phyloP scores from a whole-genome alignment of 1,140 invertebrate species.

The Bombus superbus region DNA sequence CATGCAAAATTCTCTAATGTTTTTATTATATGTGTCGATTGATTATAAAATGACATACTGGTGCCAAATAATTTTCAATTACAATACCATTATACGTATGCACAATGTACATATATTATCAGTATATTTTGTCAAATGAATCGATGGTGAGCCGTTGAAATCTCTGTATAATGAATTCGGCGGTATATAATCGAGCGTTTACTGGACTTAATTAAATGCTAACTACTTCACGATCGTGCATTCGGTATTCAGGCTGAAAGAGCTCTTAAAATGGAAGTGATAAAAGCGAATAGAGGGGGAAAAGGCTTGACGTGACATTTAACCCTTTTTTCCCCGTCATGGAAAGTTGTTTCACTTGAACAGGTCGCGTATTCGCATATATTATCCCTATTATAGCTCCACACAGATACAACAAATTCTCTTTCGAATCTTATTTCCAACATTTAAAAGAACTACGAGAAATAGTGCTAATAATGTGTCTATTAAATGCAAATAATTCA shows the following conservation, averaged over 20 bases:
- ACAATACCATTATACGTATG: background rate
- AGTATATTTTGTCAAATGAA: background rate
- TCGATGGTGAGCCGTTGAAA: background rate
- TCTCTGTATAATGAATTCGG: background rate
- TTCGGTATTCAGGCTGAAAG: background rate
- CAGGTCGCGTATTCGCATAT: no score
- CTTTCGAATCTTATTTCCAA: background rate
- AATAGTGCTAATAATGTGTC: background rate
- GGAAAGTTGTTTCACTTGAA: background rate
- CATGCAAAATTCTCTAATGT: background rate
- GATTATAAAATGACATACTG: background rate
- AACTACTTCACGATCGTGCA: slow-evolving; percentile 28
- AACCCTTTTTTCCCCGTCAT: background rate
- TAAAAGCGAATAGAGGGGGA: background rate
- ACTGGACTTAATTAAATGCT: slow-evolving; percentile 40
- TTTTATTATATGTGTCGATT: background rate
- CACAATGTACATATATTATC: no score
- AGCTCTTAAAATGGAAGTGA: slow-evolving; percentile 11
- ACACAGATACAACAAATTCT: background rate
- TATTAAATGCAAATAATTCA: no score
- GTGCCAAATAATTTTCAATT: background rate
- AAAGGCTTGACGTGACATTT: background rate
- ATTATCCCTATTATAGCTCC: background rate
- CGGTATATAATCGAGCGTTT: slow-evolving; percentile 4
- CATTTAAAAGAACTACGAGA: background rate